Percentiles rank a stretch among this genome's conserved stretches.
phyloP scores from a whole-genome alignment of 2,888 invertebrate genomes.

The Helleia helle region DNA sequence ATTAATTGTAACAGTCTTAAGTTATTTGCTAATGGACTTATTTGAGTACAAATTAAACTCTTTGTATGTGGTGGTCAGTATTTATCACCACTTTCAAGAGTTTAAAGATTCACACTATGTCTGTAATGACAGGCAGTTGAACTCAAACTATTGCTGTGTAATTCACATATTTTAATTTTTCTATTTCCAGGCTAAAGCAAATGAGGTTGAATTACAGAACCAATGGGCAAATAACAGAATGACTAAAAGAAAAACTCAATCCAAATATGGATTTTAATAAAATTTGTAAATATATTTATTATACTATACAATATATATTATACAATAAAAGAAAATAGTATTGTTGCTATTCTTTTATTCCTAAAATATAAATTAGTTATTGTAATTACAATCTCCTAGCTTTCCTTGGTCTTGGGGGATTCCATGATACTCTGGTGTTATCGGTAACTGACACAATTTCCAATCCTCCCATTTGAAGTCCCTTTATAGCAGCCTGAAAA shows the following conservation, averaged over 20 bases:
- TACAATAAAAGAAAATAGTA: background rate
- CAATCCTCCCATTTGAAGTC: conserved; percentile 92
- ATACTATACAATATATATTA: background rate
- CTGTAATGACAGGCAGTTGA: too few relatives aligned
- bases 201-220: conserved; percentile 93
- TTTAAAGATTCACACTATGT: too few relatives aligned
- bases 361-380: conserved; percentile 12
- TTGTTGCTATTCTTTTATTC: conserved; percentile 8
- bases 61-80: too few relatives aligned
- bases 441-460: conserved; percentile 96
- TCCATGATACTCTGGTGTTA: conserved; percentile 87
- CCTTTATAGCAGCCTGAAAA: conserved; percentile 93
- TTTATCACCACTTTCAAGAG: too few relatives aligned
- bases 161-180: background rate
- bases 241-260: conserved; percentile 90
- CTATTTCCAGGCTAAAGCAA: conserved; percentile 93
- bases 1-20: too few relatives aligned
- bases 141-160: too few relatives aligned
- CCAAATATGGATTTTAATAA: conserved; percentile 93
- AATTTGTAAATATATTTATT: background rate
- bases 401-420: conserved; percentile 88
- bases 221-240: conserved; percentile 93
- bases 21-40: too few relatives aligned
- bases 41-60: too few relatives aligned
- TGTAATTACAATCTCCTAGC: conserved; percentile 82